A percentile compares a stretch with the other conserved stretches of the same genome.
Evolutionary conservation across 2,888 invertebrate genomes (phyloP).

Genomic region (Deilephila elpenor): DNA sequence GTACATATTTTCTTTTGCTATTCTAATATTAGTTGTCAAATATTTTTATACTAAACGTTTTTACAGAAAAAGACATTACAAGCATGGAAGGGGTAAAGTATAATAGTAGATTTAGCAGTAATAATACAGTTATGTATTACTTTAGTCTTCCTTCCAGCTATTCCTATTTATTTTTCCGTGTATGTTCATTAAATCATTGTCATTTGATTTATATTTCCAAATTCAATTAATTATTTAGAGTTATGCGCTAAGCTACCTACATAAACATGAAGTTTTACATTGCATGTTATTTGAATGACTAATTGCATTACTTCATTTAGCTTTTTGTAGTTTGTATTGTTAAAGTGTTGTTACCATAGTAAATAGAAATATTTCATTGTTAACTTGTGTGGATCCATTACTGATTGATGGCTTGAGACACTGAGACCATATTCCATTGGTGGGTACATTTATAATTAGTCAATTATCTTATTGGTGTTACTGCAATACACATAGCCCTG

Average conservation of each 20-base stretch:
- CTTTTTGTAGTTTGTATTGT: conserved; percentile 21
- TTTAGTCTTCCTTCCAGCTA: conserved; percentile 16
- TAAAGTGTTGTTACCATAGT: conserved; percentile 23
- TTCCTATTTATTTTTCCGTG: neutral
- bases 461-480: neutral
- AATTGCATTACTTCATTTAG: conserved; percentile 15
- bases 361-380: conserved; percentile 14
- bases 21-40: conserved; percentile 90
- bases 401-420: neutral
- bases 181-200: neutral
- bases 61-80: conserved; percentile 90
- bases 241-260: neutral
- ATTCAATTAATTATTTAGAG: neutral
- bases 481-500: neutral
- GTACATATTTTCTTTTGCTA: conserved; percentile 89
- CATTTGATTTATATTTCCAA: neutral
- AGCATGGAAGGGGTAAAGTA: conserved; percentile 89
- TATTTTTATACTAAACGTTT: conserved; percentile 89
- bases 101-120: conserved; percentile 65
- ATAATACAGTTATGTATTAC: neutral
- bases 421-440: neutral
- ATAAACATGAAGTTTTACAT: neutral
- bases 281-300: conserved; percentile 17
- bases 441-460: conserved; percentile 8
- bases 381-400: conserved; percentile 4